phyloP scores from a whole-genome alignment of 1,140 invertebrate species.

The Odontomachus brunneus region DNA sequence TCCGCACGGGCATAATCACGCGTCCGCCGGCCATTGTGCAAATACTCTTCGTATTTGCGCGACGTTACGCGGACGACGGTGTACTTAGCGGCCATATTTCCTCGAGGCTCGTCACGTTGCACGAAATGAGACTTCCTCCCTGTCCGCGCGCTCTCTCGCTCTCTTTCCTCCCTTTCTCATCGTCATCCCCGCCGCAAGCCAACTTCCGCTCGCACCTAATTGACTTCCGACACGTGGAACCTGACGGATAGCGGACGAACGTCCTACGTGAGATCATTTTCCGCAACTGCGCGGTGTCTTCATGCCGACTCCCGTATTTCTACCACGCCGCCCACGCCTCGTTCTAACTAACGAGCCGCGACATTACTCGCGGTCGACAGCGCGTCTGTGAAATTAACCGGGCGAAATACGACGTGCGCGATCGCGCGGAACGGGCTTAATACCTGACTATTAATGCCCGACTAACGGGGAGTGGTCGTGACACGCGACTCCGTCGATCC shows the following conservation, averaged over 20 bases:
- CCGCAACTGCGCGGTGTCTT: not conserved
- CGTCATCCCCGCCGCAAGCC: conserved; percentile 1
- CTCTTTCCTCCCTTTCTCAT: not conserved
- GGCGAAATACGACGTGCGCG: not conserved
- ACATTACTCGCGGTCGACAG: not conserved
- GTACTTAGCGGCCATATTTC: conserved; percentile 45
- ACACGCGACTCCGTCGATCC: too few relatives aligned
- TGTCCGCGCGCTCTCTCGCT: not conserved
- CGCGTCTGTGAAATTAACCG: conserved; percentile 24
- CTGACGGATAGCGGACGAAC: conserved; percentile 29
- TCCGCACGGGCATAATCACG: not conserved
- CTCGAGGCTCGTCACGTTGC: conserved; percentile 20
- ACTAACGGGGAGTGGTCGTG: too few relatives aligned
- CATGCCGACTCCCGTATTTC: not conserved
- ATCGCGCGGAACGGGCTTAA: not conserved
- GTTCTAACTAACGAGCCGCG: conserved; percentile 28
- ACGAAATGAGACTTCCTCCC: conserved; percentile 20
- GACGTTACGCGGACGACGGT: not conserved
- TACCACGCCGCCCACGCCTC: not conserved
- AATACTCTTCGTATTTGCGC: conserved; percentile 44
- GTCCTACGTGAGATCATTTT: conserved; percentile 34
- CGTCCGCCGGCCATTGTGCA: conserved; percentile 14
- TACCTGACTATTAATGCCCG: not conserved
- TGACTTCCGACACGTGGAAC: conserved; percentile 69
- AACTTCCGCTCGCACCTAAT: conserved; percentile 70